Evolutionary conservation across 2,113 vertebrate species (phyloP).

Genomic region (Gobiocypris rarus): DNA sequence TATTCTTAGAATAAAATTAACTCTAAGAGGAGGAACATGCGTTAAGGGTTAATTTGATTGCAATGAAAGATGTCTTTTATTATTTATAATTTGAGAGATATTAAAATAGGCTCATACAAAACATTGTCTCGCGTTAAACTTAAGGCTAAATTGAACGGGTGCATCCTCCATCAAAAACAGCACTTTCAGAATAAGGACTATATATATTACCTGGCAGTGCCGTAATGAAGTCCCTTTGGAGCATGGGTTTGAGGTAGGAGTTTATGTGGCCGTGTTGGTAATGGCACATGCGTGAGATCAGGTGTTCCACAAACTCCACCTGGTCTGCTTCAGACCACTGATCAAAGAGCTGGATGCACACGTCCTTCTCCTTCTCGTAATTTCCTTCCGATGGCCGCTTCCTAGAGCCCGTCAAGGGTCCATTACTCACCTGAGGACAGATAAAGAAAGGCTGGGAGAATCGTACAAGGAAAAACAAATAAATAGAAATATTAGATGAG

Average conservation of each 20-base stretch:
- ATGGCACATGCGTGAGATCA: conserved; percentile 99
- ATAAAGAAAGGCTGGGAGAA: conserved; percentile 20
- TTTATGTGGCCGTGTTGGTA: conserved; percentile 99
- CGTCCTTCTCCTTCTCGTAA: conserved; percentile 98
- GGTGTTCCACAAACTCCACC: conserved; percentile 98
- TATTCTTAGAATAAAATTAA: too few relatives aligned
- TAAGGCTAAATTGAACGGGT: background rate
- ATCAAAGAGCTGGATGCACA: conserved; percentile 97
- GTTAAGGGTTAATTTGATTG: too few relatives aligned
- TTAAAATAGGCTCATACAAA: background rate
- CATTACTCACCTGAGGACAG: conserved; percentile 87
- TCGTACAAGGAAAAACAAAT: background rate
- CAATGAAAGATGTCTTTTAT: background rate
- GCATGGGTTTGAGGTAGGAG: conserved; percentile 99
- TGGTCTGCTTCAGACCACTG: conserved; percentile 99
- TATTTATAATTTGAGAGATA: background rate
- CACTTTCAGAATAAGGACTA: background rate
- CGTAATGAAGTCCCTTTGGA: conserved; percentile 98
- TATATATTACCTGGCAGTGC: conserved; percentile 88
- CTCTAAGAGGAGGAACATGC: too few relatives aligned
- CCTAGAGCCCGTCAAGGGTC: conserved; percentile 91
- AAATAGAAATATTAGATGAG: background rate
- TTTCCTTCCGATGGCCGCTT: conserved; percentile 97
- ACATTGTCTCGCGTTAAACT: background rate
- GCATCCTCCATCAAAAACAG: background rate